Evolutionary conservation across 2,797 vertebrate genomes (phyloP).

Genomic region (Caiman crocodilus): DNA sequence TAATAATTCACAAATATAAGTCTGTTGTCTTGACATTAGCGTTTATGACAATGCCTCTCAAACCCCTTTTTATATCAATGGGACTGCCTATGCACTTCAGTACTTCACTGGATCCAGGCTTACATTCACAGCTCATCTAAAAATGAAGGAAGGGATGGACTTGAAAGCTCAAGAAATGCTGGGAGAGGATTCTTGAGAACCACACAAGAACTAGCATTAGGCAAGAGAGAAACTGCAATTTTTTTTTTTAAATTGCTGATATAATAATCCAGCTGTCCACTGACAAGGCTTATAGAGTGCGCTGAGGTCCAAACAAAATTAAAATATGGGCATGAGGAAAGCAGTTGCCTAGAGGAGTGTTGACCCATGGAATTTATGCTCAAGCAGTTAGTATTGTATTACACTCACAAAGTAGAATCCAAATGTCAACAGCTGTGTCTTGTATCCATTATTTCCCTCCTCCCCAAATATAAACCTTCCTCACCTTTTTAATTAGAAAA

Average conservation of each 20-base stretch:
- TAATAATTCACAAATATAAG: neutral
- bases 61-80: conserved; percentile 61
- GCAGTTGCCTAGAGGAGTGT: conserved; percentile 40
- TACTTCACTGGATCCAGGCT: conserved; percentile 65
- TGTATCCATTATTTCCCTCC: conserved; percentile 59
- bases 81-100: conserved; percentile 69
- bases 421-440: conserved; percentile 70
- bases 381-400: conserved; percentile 59
- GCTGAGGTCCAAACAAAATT: conserved; percentile 41
- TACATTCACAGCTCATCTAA: conserved; percentile 5
- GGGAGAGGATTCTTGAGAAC: neutral
- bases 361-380: conserved; percentile 54
- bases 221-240: conserved; percentile 6
- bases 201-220: neutral
- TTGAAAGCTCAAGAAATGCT: conserved; percentile 20
- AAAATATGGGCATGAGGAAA: conserved; percentile 37
- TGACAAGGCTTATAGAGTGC: conserved; percentile 18
- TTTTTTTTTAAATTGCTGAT: conserved; percentile 3
- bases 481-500: conserved; percentile 74
- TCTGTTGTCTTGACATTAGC: conserved; percentile 19
- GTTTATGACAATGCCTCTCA: conserved; percentile 59
- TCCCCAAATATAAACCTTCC: conserved; percentile 65
- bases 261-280: conserved; percentile 53
- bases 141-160: conserved; percentile 14
- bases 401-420: conserved; percentile 64